Percentiles rank a stretch among this genome's conserved stretches.
These are phyloP conservation scores for Pipistrellus kuhlii DNA, from an alignment of 2,797 vertebrate genomes.

Conservation along the genomic window DNA sequence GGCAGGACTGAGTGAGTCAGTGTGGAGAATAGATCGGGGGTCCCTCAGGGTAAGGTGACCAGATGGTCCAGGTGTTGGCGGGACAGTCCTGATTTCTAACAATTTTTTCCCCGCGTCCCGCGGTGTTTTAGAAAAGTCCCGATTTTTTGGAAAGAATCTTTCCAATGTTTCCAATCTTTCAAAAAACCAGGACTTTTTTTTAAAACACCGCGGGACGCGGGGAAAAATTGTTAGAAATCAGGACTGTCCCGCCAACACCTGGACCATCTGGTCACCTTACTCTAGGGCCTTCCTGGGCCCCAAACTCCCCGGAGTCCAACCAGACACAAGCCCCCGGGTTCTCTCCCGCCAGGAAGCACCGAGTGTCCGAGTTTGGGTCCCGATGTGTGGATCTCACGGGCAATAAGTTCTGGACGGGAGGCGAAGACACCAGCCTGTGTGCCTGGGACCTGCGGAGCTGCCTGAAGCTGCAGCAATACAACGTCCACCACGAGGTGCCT, in stretches of 20 bases:
- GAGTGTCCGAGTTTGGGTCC: slow-evolving; percentile 54
- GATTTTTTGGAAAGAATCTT: no score
- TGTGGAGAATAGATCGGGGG: neutral
- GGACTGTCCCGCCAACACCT: no score
- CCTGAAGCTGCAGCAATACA: slow-evolving; percentile 58
- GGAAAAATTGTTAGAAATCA: no score
- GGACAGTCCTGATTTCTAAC: no score
- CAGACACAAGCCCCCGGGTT: neutral
- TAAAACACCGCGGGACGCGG: no score
- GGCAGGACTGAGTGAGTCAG: neutral
- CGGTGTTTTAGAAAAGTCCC: no score
- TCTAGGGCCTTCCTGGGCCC: neutral
- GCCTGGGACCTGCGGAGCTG: slow-evolving; percentile 79
- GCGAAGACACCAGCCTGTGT: slow-evolving; percentile 68
- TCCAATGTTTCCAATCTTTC: no score
- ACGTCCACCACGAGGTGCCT: slow-evolving; percentile 60
- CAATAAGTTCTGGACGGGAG: slow-evolving; percentile 76
- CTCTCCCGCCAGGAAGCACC: slow-evolving; percentile 58
- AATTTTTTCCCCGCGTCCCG: no score
- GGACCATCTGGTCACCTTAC: no score
- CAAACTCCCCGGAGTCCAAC: neutral
- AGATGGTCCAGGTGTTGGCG: no score
- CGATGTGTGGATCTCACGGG: slow-evolving; percentile 70
- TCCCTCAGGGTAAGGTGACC: neutral
- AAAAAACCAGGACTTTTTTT: no score